phyloP scores from a whole-genome alignment of 2,888 invertebrate species.

The Spilosoma lubricipeda region DNA sequence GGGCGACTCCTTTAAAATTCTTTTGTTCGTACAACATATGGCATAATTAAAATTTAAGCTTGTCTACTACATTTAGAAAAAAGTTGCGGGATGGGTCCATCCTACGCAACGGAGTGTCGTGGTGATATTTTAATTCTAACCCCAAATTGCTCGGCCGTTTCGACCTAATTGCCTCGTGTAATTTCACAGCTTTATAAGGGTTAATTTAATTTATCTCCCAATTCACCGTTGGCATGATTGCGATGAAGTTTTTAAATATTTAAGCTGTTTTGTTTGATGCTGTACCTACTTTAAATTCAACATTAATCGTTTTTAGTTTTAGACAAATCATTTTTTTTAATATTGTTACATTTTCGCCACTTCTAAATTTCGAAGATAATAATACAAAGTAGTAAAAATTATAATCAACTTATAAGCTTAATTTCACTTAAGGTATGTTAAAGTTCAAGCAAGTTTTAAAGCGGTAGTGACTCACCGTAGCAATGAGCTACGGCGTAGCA shows the following conservation, averaged over 20 bases:
- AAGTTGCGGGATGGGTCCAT: slow-evolving; percentile 45
- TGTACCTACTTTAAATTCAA: background rate
- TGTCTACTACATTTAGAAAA: slow-evolving; percentile 49
- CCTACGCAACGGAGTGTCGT: slow-evolving; percentile 53
- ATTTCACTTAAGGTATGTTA: background rate
- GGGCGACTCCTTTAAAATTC: slow-evolving; percentile 54
- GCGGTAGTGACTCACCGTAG: slow-evolving; percentile 29
- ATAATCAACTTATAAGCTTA: background rate
- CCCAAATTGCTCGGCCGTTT: slow-evolving; percentile 68
- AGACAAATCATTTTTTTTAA: too few relatives aligned
- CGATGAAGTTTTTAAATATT: slow-evolving; percentile 47
- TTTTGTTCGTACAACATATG: slow-evolving; percentile 58
- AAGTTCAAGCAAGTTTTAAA: background rate
- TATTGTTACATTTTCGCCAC: too few relatives aligned
- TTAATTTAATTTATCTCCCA: slow-evolving; percentile 72
- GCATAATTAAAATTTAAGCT: slow-evolving; percentile 69
- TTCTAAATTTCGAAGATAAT: too few relatives aligned
- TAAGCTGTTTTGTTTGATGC: slow-evolving; percentile 29
- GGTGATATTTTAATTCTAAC: slow-evolving; percentile 72
- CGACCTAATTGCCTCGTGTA: slow-evolving; percentile 73
- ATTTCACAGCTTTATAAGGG: slow-evolving; percentile 72
- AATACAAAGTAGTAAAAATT: background rate
- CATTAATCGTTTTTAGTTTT: too few relatives aligned
- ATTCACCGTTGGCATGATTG: slow-evolving; percentile 58
- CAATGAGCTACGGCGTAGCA: slow-evolving; percentile 38